Percentiles rank a stretch among this genome's conserved stretches.
These are phyloP conservation scores for Telmatherina bonti DNA, from an alignment of 2,797 vertebrate genomes.

Conservation along the genomic window DNA sequence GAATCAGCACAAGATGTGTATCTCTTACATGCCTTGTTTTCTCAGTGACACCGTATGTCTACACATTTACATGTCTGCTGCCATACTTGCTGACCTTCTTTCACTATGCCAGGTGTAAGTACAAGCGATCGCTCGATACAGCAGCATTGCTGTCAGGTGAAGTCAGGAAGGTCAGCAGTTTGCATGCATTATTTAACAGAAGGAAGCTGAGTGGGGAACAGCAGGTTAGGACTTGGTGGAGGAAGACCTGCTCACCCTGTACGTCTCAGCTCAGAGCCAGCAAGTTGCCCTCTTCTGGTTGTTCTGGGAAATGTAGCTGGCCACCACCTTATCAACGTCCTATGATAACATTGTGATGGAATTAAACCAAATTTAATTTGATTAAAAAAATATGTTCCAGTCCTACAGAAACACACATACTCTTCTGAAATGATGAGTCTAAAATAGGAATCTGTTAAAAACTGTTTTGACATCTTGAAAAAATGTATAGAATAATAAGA, in stretches of 20 bases:
- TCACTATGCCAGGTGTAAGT: conserved; percentile 43
- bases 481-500: too few relatives aligned
- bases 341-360: too few relatives aligned
- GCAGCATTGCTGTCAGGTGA: conserved; percentile 51
- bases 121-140: conserved; percentile 63
- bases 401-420: too few relatives aligned
- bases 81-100: conserved; percentile 52
- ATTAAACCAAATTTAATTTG: too few relatives aligned
- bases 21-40: conserved; percentile 17
- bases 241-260: conserved; percentile 28
- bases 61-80: conserved; percentile 56
- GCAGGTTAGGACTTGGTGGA: conserved; percentile 52
- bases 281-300: conserved; percentile 51
- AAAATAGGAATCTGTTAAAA: too few relatives aligned
- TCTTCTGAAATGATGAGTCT: too few relatives aligned
- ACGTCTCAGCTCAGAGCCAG: not conserved
- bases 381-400: too few relatives aligned
- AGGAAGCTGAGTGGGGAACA: conserved; percentile 37
- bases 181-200: conserved; percentile 73
- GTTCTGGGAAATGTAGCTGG: conserved; percentile 8
- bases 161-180: conserved; percentile 54
- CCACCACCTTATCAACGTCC: too few relatives aligned
- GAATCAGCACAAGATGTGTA: not conserved
- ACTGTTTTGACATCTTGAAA: too few relatives aligned
- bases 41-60: conserved; percentile 9